Evolutionary conservation across 2,797 vertebrate species (phyloP), one percentile per base, ranked within the genome.

Genomic region (Austrolebias charrua): DNA sequence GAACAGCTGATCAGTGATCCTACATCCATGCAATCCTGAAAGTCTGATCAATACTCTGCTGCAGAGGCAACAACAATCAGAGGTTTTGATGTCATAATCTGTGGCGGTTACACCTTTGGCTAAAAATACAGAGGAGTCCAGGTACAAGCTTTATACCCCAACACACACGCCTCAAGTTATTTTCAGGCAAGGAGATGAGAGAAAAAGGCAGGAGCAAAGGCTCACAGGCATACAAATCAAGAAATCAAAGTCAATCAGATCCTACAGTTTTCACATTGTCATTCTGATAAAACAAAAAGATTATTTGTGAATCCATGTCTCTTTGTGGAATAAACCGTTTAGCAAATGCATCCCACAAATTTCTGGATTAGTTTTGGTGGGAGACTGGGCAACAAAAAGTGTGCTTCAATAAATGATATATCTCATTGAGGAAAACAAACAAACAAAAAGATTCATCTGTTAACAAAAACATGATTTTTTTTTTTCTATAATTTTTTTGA

Each of bases 401-500:
- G 67, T 76, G 72, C 78, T 80, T 86, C 67, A 64, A 80, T 79
- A 85, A 75, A 86, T 70, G 69, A 80, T 66, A n/a, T n/a, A 54
- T 75, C 75, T 80, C 63, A 72, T 85, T 68, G 80, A 81, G 79
- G 86, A 90, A 87, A 80, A 88, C n/a, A n/a, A n/a, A n/a, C n/a
- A n/a, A n/a, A n/a, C n/a, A 83, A 88, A 86, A 78, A 38, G 79
- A 82, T 86, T 88, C 63, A 80, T 76, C 75, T 51, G 4, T 85
- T 72, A 88, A 84, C 83, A 82, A 67, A 67, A 82, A 84, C 75
- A 87, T 87, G 88, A 24, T 24, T 24, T 24, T 24, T 24, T 16
- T 84, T 89, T 87, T 92, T 86, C 89, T 89, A 89, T 89, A 86
- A 92, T 88, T 87, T 88, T 86, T 74, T 82, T 89, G 89, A 91